A percentile compares a stretch with the other conserved stretches of the same genome.
These are phyloP conservation scores for Drosophila helvetica DNA, from an alignment of 2,888 invertebrate species.

Conservation along the genomic window DNA sequence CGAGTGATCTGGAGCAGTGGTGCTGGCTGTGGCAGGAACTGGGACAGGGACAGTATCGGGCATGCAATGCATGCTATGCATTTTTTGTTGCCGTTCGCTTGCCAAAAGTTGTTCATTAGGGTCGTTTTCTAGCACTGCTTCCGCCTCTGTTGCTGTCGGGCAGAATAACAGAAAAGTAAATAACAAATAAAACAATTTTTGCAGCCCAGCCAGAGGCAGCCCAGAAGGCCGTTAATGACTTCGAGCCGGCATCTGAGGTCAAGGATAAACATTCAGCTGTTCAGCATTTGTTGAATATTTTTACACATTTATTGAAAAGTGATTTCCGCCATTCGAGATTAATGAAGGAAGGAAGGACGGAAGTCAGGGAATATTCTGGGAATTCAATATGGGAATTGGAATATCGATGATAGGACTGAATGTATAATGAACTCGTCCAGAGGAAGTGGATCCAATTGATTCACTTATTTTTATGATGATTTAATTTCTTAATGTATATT, in stretches of 20 bases:
- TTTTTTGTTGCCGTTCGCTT: constrained; percentile 47
- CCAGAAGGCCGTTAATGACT: constrained; percentile 71
- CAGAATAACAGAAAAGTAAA: constrained; percentile 62
- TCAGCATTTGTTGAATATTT: constrained; percentile 56
- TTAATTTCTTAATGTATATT: no score
- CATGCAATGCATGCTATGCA: constrained; percentile 65
- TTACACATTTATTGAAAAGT: constrained; percentile 55
- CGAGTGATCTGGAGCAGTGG: constrained; percentile 34
- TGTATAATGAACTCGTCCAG: neutral
- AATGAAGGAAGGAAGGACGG: constrained; percentile 22
- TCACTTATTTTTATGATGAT: no score
- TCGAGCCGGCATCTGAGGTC: constrained; percentile 54
- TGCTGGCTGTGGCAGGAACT: neutral
- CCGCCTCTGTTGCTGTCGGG: constrained; percentile 31
- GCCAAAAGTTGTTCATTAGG: constrained; percentile 76
- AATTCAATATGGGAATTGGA: constrained; percentile 7
- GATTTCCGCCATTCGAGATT: constrained; percentile 34
- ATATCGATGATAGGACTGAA: no score
- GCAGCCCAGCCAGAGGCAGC: no score
- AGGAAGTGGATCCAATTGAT: neutral
- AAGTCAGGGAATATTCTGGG: neutral
- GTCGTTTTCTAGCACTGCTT: constrained; percentile 51
- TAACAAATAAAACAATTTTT: constrained; percentile 74
- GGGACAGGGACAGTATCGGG: constrained; percentile 49
- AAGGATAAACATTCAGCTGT: constrained; percentile 56